These are phyloP conservation scores for Triplophysa siluroides DNA, from an alignment of 2,113 vertebrate genomes.

Conservation along the genomic window DNA sequence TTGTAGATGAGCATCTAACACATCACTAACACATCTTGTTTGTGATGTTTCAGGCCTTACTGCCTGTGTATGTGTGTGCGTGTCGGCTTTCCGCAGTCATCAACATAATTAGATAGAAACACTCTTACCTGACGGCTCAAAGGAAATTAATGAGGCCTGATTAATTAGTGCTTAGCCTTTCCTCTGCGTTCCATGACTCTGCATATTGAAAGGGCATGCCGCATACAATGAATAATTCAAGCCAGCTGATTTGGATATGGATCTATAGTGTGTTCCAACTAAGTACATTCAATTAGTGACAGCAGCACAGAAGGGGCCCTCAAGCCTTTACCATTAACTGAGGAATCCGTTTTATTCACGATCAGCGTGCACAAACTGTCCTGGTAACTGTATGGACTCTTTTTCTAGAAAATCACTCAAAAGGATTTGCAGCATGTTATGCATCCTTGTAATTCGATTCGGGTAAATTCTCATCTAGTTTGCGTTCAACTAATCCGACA, in stretches of 20 bases:
- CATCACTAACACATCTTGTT: conserved; percentile 8
- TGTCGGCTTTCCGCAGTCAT: conserved; percentile 28
- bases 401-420: background rate
- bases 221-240: conserved; percentile 46
- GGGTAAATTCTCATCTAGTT: too few relatives aligned
- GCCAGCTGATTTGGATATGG: conserved; percentile 38
- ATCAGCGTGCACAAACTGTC: conserved; percentile 6
- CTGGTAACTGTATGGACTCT: background rate
- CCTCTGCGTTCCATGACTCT: conserved; percentile 41
- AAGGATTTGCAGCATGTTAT: background rate
- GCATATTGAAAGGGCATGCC: conserved; percentile 47
- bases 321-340: background rate
- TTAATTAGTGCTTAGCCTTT: conserved; percentile 45
- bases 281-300: conserved; percentile 37
- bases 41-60: background rate
- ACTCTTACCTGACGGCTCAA: conserved; percentile 43
- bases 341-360: background rate
- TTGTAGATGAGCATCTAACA: conserved; percentile 15
- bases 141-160: conserved; percentile 45
- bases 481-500: too few relatives aligned
- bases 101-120: conserved; percentile 38
- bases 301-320: background rate
- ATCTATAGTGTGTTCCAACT: conserved; percentile 39
- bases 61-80: conserved; percentile 6
- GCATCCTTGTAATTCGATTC: background rate